These are phyloP conservation scores for Merodon equestris DNA, from an alignment of 2,888 invertebrate species.

Conservation along the genomic window DNA sequence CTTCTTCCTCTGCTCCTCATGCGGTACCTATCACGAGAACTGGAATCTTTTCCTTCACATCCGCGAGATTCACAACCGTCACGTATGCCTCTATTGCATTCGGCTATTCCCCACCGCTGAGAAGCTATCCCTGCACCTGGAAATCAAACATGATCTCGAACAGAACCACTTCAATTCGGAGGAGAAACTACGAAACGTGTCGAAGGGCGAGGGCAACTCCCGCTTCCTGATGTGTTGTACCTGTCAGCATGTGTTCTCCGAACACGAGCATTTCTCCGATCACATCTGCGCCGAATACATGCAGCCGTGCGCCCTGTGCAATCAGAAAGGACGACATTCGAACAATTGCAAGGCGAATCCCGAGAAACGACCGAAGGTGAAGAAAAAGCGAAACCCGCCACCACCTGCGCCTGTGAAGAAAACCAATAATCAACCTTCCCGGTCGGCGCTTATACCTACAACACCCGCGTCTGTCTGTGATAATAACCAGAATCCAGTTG, in stretches of 20 bases:
- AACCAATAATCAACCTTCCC: neutral
- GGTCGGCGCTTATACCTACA: conserved; percentile 2
- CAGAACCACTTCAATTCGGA: conserved; percentile 84
- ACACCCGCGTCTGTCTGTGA: conserved; percentile 16
- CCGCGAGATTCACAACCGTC: conserved; percentile 89
- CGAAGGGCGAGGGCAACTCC: conserved; percentile 75
- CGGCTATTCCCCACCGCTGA: conserved; percentile 90
- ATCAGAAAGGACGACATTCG: conserved; percentile 76
- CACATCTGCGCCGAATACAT: conserved; percentile 82
- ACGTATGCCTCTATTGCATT: conserved; percentile 90
- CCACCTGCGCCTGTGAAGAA: conserved; percentile 20
- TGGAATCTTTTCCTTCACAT: conserved; percentile 93
- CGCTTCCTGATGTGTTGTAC: conserved; percentile 89
- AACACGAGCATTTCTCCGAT: conserved; percentile 87
- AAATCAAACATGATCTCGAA: conserved; percentile 87
- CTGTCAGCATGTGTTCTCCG: conserved; percentile 88
- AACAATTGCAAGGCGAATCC: conserved; percentile 75
- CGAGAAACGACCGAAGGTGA: conserved; percentile 71
- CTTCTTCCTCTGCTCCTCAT: conserved; percentile 89
- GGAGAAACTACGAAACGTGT: conserved; percentile 82
- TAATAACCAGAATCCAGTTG: conserved; percentile 21
- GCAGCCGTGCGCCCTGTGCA: conserved; percentile 77
- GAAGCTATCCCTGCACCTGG: conserved; percentile 87
- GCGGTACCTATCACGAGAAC: conserved; percentile 90
- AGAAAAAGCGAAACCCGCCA: conserved; percentile 61